A percentile compares a stretch with the other conserved stretches of the same genome.
These are phyloP conservation scores for Paratilapia polleni DNA, from an alignment of 2,113 vertebrate genomes.

Conservation along the genomic window DNA sequence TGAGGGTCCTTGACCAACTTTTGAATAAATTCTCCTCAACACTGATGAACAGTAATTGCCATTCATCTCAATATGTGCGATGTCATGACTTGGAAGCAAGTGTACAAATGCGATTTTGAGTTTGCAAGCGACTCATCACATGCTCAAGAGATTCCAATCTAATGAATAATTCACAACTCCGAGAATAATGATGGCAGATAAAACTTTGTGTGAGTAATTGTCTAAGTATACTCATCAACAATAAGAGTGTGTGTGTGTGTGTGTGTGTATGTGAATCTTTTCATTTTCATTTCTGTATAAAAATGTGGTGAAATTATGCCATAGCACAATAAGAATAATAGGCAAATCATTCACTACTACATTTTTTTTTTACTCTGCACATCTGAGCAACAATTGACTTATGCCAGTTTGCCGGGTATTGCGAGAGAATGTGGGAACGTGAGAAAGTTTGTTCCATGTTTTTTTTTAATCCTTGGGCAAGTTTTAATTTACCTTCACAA, in stretches of 20 bases:
- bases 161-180: slow-evolving; percentile 50
- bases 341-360: slow-evolving; percentile 75
- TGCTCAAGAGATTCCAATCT: slow-evolving; percentile 17
- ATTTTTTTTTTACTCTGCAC: slow-evolving; percentile 32
- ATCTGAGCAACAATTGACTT: slow-evolving; percentile 75
- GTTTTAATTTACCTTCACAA: slow-evolving; percentile 82
- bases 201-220: slow-evolving; percentile 49
- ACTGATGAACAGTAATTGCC: slow-evolving; percentile 44
- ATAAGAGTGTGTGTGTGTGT: neutral
- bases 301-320: slow-evolving; percentile 52
- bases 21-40: slow-evolving; percentile 30
- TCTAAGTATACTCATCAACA: slow-evolving; percentile 32
- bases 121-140: slow-evolving; percentile 34
- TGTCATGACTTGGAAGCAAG: slow-evolving; percentile 39
- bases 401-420: slow-evolving; percentile 63
- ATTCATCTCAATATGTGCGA: slow-evolving; percentile 50
- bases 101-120: slow-evolving; percentile 39
- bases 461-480: slow-evolving; percentile 56
- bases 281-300: neutral
- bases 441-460: slow-evolving; percentile 74
- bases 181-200: slow-evolving; percentile 29
- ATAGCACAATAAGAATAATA: slow-evolving; percentile 56
- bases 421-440: slow-evolving; percentile 80
- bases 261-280: slow-evolving; percentile 7
- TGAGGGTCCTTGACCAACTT: slow-evolving; percentile 6